Evolutionary conservation across 2,797 vertebrate genomes (phyloP).

Genomic region (Cossypha niveicapilla): DNA sequence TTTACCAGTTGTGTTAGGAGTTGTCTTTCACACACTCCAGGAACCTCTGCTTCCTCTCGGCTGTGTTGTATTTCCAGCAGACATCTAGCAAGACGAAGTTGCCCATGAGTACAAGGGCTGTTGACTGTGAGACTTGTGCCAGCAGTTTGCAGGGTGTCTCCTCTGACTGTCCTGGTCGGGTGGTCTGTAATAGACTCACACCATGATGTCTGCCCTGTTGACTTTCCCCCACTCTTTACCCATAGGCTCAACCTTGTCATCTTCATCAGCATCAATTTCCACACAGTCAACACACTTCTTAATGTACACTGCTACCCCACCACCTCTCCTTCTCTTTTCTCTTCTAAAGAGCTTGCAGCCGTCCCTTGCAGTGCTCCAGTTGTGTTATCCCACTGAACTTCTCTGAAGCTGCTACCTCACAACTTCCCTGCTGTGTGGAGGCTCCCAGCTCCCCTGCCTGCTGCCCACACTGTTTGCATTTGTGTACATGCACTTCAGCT

Average conservation of each 20-base stretch:
- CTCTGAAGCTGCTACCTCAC: accelerated
- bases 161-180: background rate
- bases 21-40: background rate
- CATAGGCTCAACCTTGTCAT: background rate
- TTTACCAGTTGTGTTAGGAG: background rate
- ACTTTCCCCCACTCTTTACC: background rate
- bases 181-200: background rate
- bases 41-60: background rate
- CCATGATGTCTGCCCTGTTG: background rate
- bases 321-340: background rate
- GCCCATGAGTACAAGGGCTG: background rate
- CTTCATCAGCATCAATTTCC: background rate
- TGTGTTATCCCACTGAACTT: background rate
- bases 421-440: background rate
- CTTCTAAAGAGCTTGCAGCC: background rate
- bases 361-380: background rate
- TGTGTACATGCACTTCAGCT: background rate
- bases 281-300: background rate
- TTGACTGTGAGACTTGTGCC: background rate
- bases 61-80: background rate
- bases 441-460: background rate
- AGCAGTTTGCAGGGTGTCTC: background rate
- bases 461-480: background rate
- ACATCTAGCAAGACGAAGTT: background rate
- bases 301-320: no score